These are phyloP conservation scores for Thunnus thynnus DNA, from an alignment of 2,113 vertebrate genomes.

Conservation along the genomic window DNA sequence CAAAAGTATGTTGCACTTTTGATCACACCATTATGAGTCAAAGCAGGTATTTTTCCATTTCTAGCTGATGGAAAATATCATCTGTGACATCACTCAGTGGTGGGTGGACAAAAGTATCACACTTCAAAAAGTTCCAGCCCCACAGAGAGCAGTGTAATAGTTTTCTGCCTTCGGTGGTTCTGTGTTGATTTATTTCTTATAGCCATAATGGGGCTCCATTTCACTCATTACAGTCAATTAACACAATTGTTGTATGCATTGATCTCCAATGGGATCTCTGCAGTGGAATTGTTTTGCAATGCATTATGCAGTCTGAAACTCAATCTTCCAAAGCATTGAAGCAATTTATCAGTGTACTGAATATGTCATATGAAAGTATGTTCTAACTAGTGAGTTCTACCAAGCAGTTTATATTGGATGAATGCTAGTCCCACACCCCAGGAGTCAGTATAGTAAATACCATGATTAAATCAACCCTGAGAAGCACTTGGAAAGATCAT, in stretches of 20 bases:
- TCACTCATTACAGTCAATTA: slow-evolving; percentile 62
- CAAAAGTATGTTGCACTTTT: slow-evolving; percentile 21
- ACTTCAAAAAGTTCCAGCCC: slow-evolving; percentile 17
- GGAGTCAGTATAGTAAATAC: slow-evolving; percentile 25
- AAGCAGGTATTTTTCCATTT: slow-evolving; percentile 6
- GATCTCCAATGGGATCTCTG: slow-evolving; percentile 58
- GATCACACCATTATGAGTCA: slow-evolving; percentile 26
- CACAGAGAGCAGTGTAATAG: background rate
- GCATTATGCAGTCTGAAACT: slow-evolving; percentile 16
- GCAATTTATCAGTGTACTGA: slow-evolving; percentile 57
- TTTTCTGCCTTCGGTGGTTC: slow-evolving; percentile 44
- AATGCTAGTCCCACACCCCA: slow-evolving; percentile 13
- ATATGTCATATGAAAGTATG: slow-evolving; percentile 46
- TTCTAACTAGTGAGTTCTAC: slow-evolving; percentile 45
- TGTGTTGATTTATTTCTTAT: slow-evolving; percentile 57
- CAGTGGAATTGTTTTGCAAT: slow-evolving; percentile 58
- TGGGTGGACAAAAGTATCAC: slow-evolving; percentile 13
- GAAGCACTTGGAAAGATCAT: background rate
- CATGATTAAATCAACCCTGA: slow-evolving; percentile 28
- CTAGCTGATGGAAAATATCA: slow-evolving; percentile 42
- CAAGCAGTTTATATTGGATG: slow-evolving; percentile 38
- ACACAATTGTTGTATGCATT: slow-evolving; percentile 67
- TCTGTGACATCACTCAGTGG: slow-evolving; percentile 29
- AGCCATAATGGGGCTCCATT: slow-evolving; percentile 49
- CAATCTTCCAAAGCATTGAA: slow-evolving; percentile 43